Evolutionary conservation across 1,140 invertebrate genomes (phyloP).

Genomic region (Melanaphis sacchari): DNA sequence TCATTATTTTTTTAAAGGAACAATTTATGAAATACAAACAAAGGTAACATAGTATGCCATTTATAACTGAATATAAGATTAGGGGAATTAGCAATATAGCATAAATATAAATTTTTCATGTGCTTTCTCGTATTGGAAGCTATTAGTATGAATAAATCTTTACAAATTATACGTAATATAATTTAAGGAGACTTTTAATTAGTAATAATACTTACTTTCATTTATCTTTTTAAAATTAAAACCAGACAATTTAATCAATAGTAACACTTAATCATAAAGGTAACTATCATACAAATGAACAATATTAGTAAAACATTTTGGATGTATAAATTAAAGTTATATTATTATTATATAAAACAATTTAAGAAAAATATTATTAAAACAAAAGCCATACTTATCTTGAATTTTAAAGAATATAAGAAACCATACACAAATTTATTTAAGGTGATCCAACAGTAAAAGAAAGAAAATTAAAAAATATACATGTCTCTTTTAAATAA

Average conservation of each 20-base stretch:
- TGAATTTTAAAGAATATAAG: not conserved
- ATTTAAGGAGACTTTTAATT: not conserved
- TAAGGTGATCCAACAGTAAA: not conserved
- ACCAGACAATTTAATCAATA: not conserved
- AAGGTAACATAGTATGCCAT: not conserved
- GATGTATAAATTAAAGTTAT: not conserved
- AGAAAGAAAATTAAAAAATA: not conserved
- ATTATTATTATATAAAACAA: not conserved
- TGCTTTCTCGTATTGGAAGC: not conserved
- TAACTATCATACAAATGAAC: not conserved
- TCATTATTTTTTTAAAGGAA: not conserved
- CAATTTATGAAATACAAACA: not conserved
- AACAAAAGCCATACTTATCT: not conserved
- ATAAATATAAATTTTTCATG: not conserved
- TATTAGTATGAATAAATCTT: not conserved
- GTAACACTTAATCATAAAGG: slow-evolving; percentile 26
- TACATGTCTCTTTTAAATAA: not conserved
- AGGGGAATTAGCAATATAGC: not conserved
- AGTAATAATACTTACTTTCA: not conserved
- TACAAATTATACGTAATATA: not conserved
- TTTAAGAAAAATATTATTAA: not conserved
- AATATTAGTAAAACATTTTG: not conserved
- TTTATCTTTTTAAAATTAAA: not conserved
- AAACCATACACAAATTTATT: not conserved
- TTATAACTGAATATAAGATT: not conserved